Conservation (phyloP, 2,113 vertebrate species). For the Alces alces region DNA sequence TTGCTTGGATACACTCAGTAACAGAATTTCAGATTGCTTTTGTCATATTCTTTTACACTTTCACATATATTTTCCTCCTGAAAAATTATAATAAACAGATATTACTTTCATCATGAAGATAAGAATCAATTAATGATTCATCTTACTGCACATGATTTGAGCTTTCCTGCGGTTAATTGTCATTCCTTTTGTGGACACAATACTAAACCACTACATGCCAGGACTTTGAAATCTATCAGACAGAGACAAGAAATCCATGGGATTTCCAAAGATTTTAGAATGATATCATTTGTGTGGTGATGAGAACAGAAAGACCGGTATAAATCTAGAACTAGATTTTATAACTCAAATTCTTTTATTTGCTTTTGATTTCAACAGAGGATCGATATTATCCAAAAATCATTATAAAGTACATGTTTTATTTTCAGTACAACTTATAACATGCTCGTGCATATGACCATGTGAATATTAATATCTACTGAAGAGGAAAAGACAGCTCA, state of each 20-base stretch:
- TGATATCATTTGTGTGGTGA: neutral
- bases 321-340: neutral
- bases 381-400: neutral
- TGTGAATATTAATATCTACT: conserved; percentile 14
- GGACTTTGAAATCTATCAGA: neutral
- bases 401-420: neutral
- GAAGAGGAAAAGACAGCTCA: neutral
- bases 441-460: neutral
- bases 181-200: neutral
- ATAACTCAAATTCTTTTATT: neutral
- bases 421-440: neutral
- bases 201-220: neutral
- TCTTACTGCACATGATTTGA: fast-evolving
- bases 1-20: neutral
- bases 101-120: neutral
- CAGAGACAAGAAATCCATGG: neutral
- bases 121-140: neutral
- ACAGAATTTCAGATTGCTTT: neutral
- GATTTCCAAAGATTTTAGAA: neutral
- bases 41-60: neutral
- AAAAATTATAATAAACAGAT: neutral
- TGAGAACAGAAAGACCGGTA: neutral
- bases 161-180: too few relatives aligned
- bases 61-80: neutral
- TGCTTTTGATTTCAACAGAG: neutral